Evolutionary conservation across 2,797 vertebrate genomes (phyloP).

Genomic region (Iguana delicatissima): DNA sequence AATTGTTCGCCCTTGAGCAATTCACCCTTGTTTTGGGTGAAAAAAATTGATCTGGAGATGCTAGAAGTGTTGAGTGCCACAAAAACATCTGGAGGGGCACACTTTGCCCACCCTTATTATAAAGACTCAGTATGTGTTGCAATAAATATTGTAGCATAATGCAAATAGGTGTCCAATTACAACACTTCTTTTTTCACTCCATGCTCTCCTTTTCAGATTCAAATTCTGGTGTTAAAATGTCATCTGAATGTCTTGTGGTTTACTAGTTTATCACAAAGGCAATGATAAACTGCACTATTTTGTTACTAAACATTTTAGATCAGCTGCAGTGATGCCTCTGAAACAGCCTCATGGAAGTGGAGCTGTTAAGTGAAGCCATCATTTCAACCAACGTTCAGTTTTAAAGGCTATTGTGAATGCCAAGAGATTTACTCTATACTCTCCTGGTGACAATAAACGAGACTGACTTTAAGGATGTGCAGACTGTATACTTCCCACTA

Average conservation of each 20-base stretch:
- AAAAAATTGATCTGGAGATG: too few relatives aligned
- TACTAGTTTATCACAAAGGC: not conserved
- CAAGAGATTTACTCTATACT: not conserved
- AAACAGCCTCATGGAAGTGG: not conserved
- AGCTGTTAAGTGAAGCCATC: not conserved
- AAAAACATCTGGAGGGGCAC: too few relatives aligned
- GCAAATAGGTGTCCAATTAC: not conserved
- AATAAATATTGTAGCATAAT: not conserved
- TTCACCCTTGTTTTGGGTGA: too few relatives aligned
- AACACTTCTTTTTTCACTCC: too few relatives aligned
- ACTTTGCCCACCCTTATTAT: too few relatives aligned
- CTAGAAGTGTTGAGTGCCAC: too few relatives aligned
- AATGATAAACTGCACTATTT: not conserved
- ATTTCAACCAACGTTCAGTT: not conserved
- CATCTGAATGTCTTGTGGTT: not conserved
- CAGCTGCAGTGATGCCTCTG: not conserved
- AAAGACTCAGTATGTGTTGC: not conserved
- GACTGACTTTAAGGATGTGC: not conserved
- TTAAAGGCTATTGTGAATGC: not conserved
- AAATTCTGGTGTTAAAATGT: not conserved
- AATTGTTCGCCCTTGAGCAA: too few relatives aligned
- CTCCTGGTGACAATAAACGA: not conserved
- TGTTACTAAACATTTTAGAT: not conserved
- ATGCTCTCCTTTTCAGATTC: not conserved
- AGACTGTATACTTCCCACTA: not conserved